phyloP scores from a whole-genome alignment of 2,797 vertebrate genomes.

The Pyrocephalus nanus region DNA sequence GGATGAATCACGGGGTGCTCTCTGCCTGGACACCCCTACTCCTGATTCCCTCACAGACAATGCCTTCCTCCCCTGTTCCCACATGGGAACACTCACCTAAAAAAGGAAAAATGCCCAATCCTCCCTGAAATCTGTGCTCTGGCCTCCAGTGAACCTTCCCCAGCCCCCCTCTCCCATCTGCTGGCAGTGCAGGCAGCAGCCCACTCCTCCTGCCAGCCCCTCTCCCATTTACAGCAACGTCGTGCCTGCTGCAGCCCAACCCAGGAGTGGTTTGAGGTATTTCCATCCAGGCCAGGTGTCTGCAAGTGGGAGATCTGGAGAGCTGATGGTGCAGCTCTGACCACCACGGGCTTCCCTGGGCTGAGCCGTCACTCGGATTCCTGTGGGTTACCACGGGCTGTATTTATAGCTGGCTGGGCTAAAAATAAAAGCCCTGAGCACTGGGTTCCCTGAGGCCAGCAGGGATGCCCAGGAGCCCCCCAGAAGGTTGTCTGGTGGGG shows the following conservation, averaged over 20 bases:
- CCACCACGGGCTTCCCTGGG: accelerated
- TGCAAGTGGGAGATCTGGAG: not conserved
- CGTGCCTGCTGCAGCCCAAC: accelerated
- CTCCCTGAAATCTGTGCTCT: not conserved
- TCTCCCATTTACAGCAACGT: not conserved
- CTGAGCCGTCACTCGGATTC: not conserved
- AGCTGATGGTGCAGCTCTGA: not conserved
- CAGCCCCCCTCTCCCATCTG: not conserved
- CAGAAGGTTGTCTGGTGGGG: accelerated
- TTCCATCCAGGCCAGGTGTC: accelerated
- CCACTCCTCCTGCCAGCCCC: not conserved
- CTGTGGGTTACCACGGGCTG: not conserved
- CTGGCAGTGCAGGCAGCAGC: not conserved
- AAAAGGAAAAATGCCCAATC: not conserved
- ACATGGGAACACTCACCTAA: accelerated
- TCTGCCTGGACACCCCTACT: not conserved
- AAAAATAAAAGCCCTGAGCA: not conserved
- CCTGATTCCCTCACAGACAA: not conserved
- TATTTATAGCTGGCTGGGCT: conserved; percentile 18
- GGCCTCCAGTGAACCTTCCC: not conserved
- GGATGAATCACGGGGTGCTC: not conserved
- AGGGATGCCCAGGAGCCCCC: not conserved
- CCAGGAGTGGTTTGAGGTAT: accelerated
- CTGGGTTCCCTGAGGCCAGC: not conserved
- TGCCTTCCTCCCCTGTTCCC: not conserved